These are phyloP conservation scores for Genyomyrus donnyi DNA, from an alignment of 2,113 vertebrate species.

Conservation along the genomic window DNA sequence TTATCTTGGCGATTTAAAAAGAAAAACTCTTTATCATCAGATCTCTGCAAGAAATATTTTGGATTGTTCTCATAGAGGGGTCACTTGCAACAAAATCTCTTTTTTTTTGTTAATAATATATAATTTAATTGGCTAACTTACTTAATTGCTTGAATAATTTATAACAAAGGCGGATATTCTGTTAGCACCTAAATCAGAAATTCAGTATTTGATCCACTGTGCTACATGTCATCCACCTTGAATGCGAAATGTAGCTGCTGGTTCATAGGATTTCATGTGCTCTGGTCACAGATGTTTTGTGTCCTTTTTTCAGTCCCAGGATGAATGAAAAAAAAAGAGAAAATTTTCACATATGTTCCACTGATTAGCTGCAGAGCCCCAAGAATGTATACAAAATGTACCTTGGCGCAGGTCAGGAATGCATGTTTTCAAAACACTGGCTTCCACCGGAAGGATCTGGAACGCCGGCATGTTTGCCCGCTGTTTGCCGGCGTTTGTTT, in stretches of 20 bases:
- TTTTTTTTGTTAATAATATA: neutral
- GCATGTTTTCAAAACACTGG: constrained; percentile 38
- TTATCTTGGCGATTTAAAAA: neutral
- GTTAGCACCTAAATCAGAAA: neutral
- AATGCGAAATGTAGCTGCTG: neutral
- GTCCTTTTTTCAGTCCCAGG: neutral
- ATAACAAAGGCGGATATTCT: neutral
- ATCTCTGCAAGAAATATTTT: neutral
- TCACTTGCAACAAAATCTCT: neutral
- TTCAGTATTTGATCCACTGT: neutral
- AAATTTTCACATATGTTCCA: neutral
- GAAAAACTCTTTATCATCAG: neutral
- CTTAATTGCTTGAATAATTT: neutral
- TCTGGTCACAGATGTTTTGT: neutral
- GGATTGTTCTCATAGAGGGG: neutral
- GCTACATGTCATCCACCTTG: neutral
- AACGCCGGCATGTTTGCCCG: constrained; percentile 33
- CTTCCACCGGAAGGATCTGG: constrained; percentile 46
- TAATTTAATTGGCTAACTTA: neutral
- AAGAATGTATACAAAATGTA: constrained; percentile 3
- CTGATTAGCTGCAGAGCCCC: neutral
- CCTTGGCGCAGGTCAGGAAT: constrained; percentile 28
- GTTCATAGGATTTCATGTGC: neutral
- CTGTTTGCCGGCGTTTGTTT: constrained; percentile 26
- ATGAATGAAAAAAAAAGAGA: neutral